phyloP scores from a whole-genome alignment of 2,113 vertebrate species.

The Clarias magur region DNA sequence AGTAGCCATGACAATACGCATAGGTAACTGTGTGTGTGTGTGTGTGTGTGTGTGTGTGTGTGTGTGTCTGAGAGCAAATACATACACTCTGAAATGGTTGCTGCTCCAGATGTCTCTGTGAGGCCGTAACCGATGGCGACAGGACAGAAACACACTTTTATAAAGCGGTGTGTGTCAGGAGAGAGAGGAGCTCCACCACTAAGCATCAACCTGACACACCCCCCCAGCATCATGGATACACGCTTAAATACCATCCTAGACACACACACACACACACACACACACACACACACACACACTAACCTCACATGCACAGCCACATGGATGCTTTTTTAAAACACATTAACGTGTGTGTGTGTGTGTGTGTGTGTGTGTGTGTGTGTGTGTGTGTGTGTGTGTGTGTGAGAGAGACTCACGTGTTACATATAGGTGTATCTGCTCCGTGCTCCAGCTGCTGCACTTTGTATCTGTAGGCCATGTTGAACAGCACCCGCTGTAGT shows the following conservation, averaged over 20 bases:
- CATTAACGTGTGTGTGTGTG: neutral
- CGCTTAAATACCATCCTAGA: constrained; percentile 88
- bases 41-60: neutral
- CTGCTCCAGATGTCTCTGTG: constrained; percentile 94
- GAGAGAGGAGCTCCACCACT: constrained; percentile 93
- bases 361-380: neutral
- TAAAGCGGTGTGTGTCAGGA: constrained; percentile 89
- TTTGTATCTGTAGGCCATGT: constrained; percentile 93
- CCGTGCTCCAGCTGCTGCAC: constrained; percentile 92
- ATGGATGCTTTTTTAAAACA: constrained; percentile 88
- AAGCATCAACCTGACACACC: constrained; percentile 89
- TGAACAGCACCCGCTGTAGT: constrained; percentile 90
- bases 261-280: constrained; percentile 29
- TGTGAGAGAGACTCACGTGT: constrained; percentile 76
- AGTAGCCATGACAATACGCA: neutral
- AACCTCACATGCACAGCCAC: constrained; percentile 85
- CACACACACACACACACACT: constrained; percentile 68
- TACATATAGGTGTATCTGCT: constrained; percentile 93
- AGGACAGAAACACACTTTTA: constrained; percentile 97
- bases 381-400: neutral
- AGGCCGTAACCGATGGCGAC: constrained; percentile 94
- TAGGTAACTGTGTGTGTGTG: neutral
- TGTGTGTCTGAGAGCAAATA: neutral
- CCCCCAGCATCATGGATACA: constrained; percentile 88
- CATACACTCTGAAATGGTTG: constrained; percentile 91